Evolutionary conservation across 2,797 vertebrate genomes (phyloP).

Genomic region (Micrastur ruficollis): DNA sequence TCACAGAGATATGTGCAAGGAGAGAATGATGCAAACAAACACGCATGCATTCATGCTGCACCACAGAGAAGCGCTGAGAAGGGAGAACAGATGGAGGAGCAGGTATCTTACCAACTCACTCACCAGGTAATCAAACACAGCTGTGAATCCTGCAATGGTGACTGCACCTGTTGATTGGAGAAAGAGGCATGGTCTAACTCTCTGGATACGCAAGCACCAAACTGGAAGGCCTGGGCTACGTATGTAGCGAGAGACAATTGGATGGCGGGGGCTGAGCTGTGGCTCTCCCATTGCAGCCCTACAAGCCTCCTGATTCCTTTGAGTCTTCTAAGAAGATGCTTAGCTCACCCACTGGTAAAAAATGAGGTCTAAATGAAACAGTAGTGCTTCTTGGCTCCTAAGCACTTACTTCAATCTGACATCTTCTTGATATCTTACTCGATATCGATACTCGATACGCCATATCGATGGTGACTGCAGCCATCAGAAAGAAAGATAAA

Average conservation of each 20-base stretch:
- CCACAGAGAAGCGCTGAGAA: background rate
- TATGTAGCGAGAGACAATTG: background rate
- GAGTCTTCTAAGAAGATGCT: background rate
- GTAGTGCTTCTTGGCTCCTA: background rate
- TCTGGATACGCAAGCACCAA: background rate
- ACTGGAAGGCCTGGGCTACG: background rate
- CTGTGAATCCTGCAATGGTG: rapidly evolving
- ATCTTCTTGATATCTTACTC: background rate
- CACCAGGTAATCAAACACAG: background rate
- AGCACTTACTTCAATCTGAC: background rate
- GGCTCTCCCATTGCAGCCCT: background rate
- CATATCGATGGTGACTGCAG: background rate
- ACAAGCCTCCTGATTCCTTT: background rate
- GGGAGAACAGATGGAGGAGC: background rate
- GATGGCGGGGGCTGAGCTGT: background rate
- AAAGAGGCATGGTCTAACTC: background rate
- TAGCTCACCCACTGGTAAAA: background rate
- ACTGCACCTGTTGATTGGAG: background rate
- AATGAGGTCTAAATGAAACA: background rate
- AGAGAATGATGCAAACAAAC: background rate
- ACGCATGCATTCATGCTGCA: background rate
- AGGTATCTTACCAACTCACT: background rate
- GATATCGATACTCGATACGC: no score
- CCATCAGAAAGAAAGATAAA: background rate
- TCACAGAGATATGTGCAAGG: background rate